A percentile compares a stretch with the other conserved stretches of the same genome.
phyloP scores from a whole-genome alignment of 1,140 invertebrate species.

The Atta texana region DNA sequence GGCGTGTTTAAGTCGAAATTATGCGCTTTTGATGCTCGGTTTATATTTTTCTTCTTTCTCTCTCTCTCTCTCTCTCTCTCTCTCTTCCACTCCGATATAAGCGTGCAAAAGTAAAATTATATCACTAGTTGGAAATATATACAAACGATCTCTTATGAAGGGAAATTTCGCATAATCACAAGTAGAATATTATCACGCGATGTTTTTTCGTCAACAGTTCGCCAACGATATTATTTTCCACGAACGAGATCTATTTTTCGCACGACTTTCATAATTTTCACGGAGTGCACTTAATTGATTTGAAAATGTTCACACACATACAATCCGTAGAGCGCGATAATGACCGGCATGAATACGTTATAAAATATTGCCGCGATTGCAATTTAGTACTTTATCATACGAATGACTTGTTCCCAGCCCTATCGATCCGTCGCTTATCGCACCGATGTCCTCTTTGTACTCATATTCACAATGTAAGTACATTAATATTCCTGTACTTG shows the following conservation, averaged over 20 bases:
- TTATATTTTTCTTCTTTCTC: background rate
- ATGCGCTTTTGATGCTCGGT: constrained; percentile 48
- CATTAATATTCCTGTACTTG: constrained; percentile 63
- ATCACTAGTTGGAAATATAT: constrained; percentile 22
- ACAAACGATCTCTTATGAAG: constrained; percentile 11
- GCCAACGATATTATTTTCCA: constrained; percentile 24
- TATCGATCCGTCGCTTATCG: constrained; percentile 60
- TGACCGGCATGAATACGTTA: constrained; percentile 36
- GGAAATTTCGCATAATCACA: constrained; percentile 47
- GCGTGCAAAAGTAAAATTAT: constrained; percentile 12
- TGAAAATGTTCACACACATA: constrained; percentile 36
- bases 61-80: background rate
- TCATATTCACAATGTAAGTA: constrained; percentile 34
- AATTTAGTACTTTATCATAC: constrained; percentile 60
- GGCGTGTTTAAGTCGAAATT: constrained; percentile 64
- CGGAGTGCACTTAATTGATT: constrained; percentile 54
- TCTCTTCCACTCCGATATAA: background rate
- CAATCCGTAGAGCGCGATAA: constrained; percentile 23
- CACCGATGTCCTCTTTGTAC: constrained; percentile 49
- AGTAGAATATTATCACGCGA: constrained; percentile 53
- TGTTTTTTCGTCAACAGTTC: constrained; percentile 25
- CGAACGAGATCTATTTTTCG: constrained; percentile 9
- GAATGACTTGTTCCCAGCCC: constrained; percentile 36
- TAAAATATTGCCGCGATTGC: constrained; percentile 34
- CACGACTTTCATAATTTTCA: constrained; percentile 29